These are phyloP conservation scores for Coptodon rendalli DNA, from an alignment of 2,113 vertebrate genomes.

Conservation along the genomic window DNA sequence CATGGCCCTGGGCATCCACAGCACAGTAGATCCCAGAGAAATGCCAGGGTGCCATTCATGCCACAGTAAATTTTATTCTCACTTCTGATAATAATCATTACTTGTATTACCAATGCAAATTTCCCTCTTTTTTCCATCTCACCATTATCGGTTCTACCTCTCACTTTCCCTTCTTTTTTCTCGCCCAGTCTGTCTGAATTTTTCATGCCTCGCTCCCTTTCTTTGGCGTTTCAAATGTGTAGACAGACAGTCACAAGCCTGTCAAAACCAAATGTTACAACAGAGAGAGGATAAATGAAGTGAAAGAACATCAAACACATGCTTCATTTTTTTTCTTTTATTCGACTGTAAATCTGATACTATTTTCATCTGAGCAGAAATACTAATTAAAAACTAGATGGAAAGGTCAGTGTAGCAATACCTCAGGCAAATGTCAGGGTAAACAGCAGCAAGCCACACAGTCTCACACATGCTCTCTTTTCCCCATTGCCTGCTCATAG, in stretches of 20 bases:
- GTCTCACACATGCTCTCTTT: not conserved
- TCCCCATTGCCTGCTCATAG: not conserved
- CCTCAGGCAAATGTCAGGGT: slow-evolving; percentile 60
- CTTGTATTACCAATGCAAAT: slow-evolving; percentile 45
- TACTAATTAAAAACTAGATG: slow-evolving; percentile 50
- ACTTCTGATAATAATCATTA: slow-evolving; percentile 58
- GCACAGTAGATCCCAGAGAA: slow-evolving; percentile 4
- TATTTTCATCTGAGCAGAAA: slow-evolving; percentile 42
- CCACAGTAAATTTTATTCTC: slow-evolving; percentile 19
- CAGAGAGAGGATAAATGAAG: slow-evolving; percentile 11
- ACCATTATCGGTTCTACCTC: slow-evolving; percentile 18
- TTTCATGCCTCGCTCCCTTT: slow-evolving; percentile 15
- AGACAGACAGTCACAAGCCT: slow-evolving; percentile 45
- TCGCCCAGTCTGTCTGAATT: slow-evolving; percentile 11
- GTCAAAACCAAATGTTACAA: slow-evolving; percentile 42
- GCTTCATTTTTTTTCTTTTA: not conserved
- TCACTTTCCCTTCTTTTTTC: not conserved
- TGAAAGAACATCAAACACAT: slow-evolving; percentile 11
- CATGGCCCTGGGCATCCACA: slow-evolving; percentile 12
- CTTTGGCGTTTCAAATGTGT: slow-evolving; percentile 27
- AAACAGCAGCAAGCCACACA: slow-evolving; percentile 15
- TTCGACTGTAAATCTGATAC: slow-evolving; percentile 13
- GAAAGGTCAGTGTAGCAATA: slow-evolving; percentile 59
- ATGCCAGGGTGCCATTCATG: slow-evolving; percentile 41
- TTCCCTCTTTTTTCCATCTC: not conserved